Base-by-base conservation (phyloP, 2,797 vertebrate genomes). In the Alcedo atthis region DNA sequence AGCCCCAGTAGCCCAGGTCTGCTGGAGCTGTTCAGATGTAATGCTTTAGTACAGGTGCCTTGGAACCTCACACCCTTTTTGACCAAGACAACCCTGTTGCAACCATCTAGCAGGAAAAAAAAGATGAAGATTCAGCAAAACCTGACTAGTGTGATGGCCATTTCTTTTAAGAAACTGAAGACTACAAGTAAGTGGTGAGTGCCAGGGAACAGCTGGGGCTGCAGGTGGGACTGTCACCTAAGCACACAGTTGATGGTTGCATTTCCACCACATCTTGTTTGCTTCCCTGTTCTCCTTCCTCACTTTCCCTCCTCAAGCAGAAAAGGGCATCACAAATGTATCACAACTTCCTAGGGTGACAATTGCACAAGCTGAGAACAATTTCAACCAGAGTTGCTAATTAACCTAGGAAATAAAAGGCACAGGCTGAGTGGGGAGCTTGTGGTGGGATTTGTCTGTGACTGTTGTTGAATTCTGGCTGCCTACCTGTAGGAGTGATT, bases 91-190 rank as follows among this genome's bases (percentile, higher is more conserved):
- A 78, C 75, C 16, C 49, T 63, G 40, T 62, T 62, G 24, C 42
- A 83, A 45, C 37, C 46, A 64, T 3, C 49, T 19, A 45, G n/a
- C 83, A 89, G 80, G 85, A 88, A 92, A 91, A 78, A 37, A 37
- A 69, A 62, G 17, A 71, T 86, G 80, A 58, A 43, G 77, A 91
- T 59, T 89, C 93, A 86, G 83, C 85, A 87, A 85, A 91, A 78
- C 28, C 20, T 51, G 46, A 57, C 24, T 13, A 71, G 33, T 55
- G 14, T 78, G 46, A 46, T 12, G 20, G 45, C 45, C 45, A 46
- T 32, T 73, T 85, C 77, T 25, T 2, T 6, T 5, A n/a, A 64
- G 24, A 63, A 67, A 61, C 19, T 16, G 21, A 69, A 24, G 2
- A 2, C 45, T 53, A 45, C 8, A 42, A 15, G 32, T 74, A 67